phyloP scores from a whole-genome alignment of 2,888 invertebrate species.

The Idaea aversata region DNA sequence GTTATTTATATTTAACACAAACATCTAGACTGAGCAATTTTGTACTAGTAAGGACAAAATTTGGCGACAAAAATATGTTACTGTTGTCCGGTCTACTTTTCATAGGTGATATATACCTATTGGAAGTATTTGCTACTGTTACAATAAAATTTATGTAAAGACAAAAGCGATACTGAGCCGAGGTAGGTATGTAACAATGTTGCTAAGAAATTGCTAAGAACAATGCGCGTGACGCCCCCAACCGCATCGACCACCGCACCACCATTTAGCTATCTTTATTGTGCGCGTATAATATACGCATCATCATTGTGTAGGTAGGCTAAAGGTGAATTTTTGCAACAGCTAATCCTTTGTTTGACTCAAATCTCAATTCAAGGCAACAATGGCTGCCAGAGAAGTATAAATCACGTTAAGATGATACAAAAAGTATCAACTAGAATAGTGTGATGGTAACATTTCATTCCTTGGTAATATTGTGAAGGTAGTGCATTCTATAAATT shows the following conservation, averaged over 20 bases:
- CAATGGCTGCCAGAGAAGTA: conserved; percentile 8
- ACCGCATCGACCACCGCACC: conserved; percentile 31
- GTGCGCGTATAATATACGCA: conserved; percentile 47
- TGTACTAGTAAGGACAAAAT: too few species aligned
- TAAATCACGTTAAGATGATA: background rate
- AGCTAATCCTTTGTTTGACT: conserved; percentile 47
- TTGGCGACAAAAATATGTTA: too few species aligned
- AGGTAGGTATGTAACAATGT: conserved; percentile 9
- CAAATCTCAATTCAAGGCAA: conserved; percentile 44
- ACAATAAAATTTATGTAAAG: background rate
- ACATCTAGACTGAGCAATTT: too few species aligned
- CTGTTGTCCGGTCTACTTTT: too few species aligned
- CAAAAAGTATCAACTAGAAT: background rate
- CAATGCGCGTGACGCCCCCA: conserved; percentile 37
- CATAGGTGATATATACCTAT: too few species aligned
- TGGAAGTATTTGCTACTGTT: background rate
- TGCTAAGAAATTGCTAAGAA: conserved; percentile 26
- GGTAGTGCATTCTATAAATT: too few species aligned
- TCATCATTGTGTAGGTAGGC: conserved; percentile 39
- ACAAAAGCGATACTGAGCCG: background rate
- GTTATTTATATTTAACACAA: too few species aligned
- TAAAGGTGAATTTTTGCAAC: conserved; percentile 40
- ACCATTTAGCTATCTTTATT: conserved; percentile 35
- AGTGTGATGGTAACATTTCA: background rate
- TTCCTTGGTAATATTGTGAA: background rate